Conservation (phyloP, 2,888 invertebrate genomes). For the Melieria omissa region DNA sequence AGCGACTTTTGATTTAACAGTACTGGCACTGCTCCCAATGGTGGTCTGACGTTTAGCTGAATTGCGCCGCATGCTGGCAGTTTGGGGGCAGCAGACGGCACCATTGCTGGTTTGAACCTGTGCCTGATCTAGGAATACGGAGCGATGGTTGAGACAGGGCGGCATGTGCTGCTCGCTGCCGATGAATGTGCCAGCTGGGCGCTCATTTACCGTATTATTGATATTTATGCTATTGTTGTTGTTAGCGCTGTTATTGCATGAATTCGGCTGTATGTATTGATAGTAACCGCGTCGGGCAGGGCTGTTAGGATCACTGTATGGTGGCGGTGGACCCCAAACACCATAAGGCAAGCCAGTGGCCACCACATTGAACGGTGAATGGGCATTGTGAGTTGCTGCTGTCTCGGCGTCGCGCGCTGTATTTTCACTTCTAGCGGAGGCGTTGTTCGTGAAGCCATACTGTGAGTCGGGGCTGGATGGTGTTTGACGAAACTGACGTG, state of each 20-base stretch:
- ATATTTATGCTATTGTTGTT: slow-evolving; percentile 33
- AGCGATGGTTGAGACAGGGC: slow-evolving; percentile 32
- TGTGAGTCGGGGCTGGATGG: slow-evolving; percentile 83
- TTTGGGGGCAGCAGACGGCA: slow-evolving; percentile 9
- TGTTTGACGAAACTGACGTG: slow-evolving; percentile 70
- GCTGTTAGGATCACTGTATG: slow-evolving; percentile 84
- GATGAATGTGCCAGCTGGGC: not conserved
- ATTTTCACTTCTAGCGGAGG: slow-evolving; percentile 43
- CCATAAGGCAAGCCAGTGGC: slow-evolving; percentile 69
- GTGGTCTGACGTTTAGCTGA: slow-evolving; percentile 38
- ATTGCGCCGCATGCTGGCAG: slow-evolving; percentile 43
- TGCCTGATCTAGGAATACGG: slow-evolving; percentile 41
- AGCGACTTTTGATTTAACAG: slow-evolving; percentile 50
- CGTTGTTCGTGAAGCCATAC: slow-evolving; percentile 76
- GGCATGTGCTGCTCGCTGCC: slow-evolving; percentile 29
- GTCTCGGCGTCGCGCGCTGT: slow-evolving; percentile 44
- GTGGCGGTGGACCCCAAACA: slow-evolving; percentile 90
- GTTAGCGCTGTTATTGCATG: slow-evolving; percentile 48
- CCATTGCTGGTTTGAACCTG: slow-evolving; percentile 35
- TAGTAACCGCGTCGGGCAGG: slow-evolving; percentile 71
- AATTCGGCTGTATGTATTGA: slow-evolving; percentile 58
- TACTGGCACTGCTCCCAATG: slow-evolving; percentile 43
- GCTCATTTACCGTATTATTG: slow-evolving; percentile 2
- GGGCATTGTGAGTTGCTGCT: slow-evolving; percentile 39
- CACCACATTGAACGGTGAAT: slow-evolving; percentile 70